These are phyloP conservation scores for Cryptocheilus praepositus DNA, from an alignment of 2,888 invertebrate genomes.

Conservation along the genomic window DNA sequence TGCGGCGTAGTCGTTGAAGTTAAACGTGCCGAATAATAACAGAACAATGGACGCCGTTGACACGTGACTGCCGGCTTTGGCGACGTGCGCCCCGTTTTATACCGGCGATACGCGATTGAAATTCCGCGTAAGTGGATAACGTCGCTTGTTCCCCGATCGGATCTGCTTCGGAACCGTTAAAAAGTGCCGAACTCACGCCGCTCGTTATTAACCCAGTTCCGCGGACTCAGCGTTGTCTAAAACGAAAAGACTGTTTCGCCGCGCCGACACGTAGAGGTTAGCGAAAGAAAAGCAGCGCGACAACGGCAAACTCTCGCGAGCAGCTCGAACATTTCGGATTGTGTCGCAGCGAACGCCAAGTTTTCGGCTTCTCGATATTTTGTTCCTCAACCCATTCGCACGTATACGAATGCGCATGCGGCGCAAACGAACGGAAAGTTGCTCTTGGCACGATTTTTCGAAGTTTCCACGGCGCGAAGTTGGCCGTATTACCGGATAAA, in stretches of 20 bases:
- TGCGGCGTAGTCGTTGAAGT: no score
- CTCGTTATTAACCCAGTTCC: no score
- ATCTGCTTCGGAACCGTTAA: no score
- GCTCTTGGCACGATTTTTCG: constrained; percentile 6
- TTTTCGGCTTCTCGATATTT: constrained; percentile 2
- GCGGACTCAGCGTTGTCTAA: no score
- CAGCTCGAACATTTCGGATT: neutral
- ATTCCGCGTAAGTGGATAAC: no score
- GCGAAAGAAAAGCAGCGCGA: constrained; percentile 8
- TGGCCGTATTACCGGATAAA: constrained; percentile 3
- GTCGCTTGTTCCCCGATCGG: no score
- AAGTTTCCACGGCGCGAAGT: neutral
- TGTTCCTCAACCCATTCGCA: neutral
- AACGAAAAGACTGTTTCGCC: constrained; percentile 21
- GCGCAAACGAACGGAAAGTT: constrained; percentile 2
- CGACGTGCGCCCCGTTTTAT: no score
- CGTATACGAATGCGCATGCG: neutral
- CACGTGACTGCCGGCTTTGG: no score
- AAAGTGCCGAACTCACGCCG: no score
- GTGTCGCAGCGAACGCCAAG: neutral
- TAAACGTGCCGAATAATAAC: no score
- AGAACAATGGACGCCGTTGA: no score
- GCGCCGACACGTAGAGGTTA: constrained; percentile 12
- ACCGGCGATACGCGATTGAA: no score
- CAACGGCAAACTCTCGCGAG: constrained; percentile 33